A percentile compares a stretch with the other conserved stretches of the same genome.
Evolutionary conservation across 2,113 vertebrate species (phyloP).

Genomic region (Columba janthina): DNA sequence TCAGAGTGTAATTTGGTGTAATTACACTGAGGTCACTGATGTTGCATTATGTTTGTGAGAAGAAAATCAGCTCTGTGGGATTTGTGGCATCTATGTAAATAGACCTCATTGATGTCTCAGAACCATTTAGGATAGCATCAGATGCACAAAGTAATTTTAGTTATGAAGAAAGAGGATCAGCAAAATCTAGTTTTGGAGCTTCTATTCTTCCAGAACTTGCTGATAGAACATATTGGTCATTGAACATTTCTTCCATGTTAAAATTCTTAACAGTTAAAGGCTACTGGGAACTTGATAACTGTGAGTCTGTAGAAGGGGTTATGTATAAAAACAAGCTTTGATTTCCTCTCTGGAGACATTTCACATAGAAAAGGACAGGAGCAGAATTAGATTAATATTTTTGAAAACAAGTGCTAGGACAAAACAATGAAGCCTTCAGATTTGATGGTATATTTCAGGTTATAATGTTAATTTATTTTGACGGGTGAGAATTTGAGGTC

Average conservation of each 20-base stretch:
- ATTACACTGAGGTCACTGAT: constrained; percentile 42
- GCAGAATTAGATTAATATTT: background rate
- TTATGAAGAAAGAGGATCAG: background rate
- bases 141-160: background rate
- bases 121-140: constrained; percentile 5
- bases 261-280: background rate
- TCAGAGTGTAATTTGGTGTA: constrained; percentile 17
- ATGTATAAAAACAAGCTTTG: background rate
- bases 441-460: background rate
- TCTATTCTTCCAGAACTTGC: background rate
- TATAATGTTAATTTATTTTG: background rate
- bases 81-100: constrained; percentile 5
- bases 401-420: background rate
- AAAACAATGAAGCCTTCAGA: background rate
- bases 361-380: background rate
- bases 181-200: background rate
- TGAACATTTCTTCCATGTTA: background rate
- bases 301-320: background rate
- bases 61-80: background rate
- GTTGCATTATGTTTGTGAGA: constrained; percentile 23
- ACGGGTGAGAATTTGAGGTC: background rate
- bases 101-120: background rate
- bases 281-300: background rate
- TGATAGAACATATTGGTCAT: background rate
- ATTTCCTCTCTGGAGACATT: background rate